Base-by-base conservation (phyloP, 2,797 vertebrate genomes). In the Pagetopsis macropterus region DNA sequence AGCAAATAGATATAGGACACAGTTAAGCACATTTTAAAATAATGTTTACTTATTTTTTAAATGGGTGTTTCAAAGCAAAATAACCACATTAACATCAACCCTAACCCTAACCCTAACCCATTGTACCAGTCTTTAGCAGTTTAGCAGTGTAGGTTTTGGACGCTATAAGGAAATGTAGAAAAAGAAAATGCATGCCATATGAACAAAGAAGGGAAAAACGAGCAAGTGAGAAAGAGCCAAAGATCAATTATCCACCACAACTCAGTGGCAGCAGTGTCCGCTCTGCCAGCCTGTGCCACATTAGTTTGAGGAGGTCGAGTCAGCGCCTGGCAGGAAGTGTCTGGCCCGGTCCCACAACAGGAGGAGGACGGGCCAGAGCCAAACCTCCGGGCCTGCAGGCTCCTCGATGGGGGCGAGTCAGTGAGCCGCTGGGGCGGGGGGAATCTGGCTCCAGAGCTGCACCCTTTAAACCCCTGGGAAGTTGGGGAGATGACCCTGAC, bases 301-400 rank as follows among this genome's bases (percentile, higher is more conserved):
- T 94, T 88, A 93, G 84, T 94, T 94, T 94, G 93, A 94, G 89
- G 88, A 86, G 93, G 91, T 94, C 91, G 72, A 79, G 88, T 86
- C 85, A 88, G 77, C 71, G 75, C 82, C 83, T 88, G 88, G 87
- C 90, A 91, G 86, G 82, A 84, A 75, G 82, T 79, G 90, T 93
- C 89, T 90, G 84, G 84, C 87, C 89, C 83, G 91, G 88, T 84
- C 90, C 89, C 85, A 75, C 79, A 61, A 48, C 82, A 72, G 85
- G 68, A 82, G 68, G 61, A 84, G 78, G 9, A 48, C 54, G 59
- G 79, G 80, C 72, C 49, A 33, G 72, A 89, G 87, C 89, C 83
- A 86, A 85, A 80, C 83, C 89, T 88, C 70, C 70, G 71, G 89
- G 83, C 86, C 85, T 41, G 79, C 81, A 76, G 77, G 51, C 65